Conservation (phyloP, 2,113 vertebrate genomes). For the Helogale parvula region DNA sequence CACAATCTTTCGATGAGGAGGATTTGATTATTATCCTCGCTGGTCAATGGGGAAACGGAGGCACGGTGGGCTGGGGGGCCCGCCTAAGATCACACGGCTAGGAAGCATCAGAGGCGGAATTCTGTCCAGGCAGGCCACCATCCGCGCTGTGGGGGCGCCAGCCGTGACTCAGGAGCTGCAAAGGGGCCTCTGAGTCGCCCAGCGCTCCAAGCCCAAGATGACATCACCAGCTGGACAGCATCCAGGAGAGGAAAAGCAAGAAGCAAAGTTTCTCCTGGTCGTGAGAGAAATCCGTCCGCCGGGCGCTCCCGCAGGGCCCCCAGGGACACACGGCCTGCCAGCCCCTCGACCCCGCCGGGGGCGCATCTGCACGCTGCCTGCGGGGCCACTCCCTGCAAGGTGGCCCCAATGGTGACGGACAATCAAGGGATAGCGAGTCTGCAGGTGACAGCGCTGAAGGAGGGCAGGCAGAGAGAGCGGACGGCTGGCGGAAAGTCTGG, state of each 20-base stretch:
- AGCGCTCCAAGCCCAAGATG: background rate
- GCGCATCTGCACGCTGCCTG: background rate
- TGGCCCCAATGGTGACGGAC: fast-evolving
- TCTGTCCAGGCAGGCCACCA: background rate
- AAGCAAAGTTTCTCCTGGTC: background rate
- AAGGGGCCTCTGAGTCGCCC: background rate
- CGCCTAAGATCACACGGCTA: background rate
- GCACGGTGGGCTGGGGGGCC: fast-evolving
- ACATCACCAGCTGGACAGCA: background rate
- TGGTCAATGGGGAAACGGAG: background rate
- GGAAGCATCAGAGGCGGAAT: background rate
- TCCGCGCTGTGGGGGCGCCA: fast-evolving
- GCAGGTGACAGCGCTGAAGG: background rate
- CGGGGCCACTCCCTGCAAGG: background rate
- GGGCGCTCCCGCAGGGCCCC: background rate
- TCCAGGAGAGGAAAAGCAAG: background rate
- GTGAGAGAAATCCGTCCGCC: background rate
- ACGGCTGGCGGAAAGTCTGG: background rate
- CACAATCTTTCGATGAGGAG: background rate
- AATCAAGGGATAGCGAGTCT: background rate
- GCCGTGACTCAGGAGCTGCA: background rate
- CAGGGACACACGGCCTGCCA: background rate
- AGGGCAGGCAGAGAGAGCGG: background rate
- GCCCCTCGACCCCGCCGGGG: fast-evolving
- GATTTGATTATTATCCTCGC: too few relatives aligned